Conservation (phyloP, 1,140 invertebrate genomes). For the Papilio polytes region DNA sequence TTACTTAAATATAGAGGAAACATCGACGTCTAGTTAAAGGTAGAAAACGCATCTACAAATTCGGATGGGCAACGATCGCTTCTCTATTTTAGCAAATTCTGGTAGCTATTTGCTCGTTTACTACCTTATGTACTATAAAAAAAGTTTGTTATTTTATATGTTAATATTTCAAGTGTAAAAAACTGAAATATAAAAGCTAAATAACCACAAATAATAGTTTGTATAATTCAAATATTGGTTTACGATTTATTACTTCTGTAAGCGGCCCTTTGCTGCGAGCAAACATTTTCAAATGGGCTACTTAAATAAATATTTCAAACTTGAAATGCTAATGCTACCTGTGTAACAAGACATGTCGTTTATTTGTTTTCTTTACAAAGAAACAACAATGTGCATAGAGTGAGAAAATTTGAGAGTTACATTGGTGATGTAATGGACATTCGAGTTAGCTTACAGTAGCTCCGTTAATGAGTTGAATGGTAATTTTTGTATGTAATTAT, state of each 20-base stretch:
- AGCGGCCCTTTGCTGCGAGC: slow-evolving; percentile 62
- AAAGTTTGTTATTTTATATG: not conserved
- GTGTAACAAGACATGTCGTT: slow-evolving; percentile 41
- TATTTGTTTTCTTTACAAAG: slow-evolving; percentile 11
- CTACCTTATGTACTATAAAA: not conserved
- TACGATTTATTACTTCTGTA: slow-evolving; percentile 65
- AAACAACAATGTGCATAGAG: not conserved
- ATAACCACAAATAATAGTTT: not conserved
- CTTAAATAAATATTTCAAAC: slow-evolving; percentile 74
- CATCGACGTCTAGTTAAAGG: no score
- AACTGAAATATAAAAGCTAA: not conserved
- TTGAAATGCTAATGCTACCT: slow-evolving; percentile 69
- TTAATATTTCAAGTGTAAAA: not conserved
- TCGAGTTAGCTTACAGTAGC: slow-evolving; percentile 57
- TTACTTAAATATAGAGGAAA: no score
- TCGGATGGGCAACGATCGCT: no score
- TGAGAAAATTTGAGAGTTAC: slow-evolving; percentile 24
- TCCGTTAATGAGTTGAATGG: slow-evolving; percentile 50
- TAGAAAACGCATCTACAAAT: no score
- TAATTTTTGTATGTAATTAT: slow-evolving; percentile 58
- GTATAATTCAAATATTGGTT: slow-evolving; percentile 43
- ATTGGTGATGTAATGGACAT: slow-evolving; percentile 46
- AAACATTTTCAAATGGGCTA: slow-evolving; percentile 74
- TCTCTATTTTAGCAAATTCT: no score
- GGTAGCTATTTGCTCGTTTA: no score